Percentiles rank a stretch among this genome's conserved stretches.
Conservation (phyloP, 2,888 invertebrate species). For the Dasypogon diadema region DNA sequence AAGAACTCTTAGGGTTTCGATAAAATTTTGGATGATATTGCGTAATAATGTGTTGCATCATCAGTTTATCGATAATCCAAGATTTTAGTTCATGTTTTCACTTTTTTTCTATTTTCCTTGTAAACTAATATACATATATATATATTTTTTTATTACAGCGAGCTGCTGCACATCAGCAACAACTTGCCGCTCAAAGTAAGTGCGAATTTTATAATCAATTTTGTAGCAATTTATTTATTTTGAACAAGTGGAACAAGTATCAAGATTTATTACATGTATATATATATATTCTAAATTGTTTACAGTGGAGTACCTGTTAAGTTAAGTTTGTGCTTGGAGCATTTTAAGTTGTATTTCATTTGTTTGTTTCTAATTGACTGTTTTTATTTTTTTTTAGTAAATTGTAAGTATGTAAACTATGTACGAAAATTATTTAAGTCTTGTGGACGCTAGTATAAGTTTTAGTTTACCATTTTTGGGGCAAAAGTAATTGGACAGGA, state of each 20-base stretch:
- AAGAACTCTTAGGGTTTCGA: background rate
- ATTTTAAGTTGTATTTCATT: too few species aligned
- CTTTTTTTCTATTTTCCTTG: slow-evolving; percentile 6
- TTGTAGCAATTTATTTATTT: slow-evolving; percentile 13
- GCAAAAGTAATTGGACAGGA: too few species aligned
- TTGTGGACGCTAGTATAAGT: too few species aligned
- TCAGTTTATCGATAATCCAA: background rate
- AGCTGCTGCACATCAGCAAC: slow-evolving; percentile 76
- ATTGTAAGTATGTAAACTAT: too few species aligned
- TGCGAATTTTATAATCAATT: slow-evolving; percentile 57
- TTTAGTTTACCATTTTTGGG: too few species aligned
- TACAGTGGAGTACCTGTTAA: too few species aligned
- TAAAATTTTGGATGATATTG: background rate
- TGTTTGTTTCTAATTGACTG: too few species aligned
- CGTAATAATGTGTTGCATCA: background rate
- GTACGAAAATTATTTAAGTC: too few species aligned
- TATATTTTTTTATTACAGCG: slow-evolving; percentile 73
- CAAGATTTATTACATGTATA: slow-evolving; percentile 53
- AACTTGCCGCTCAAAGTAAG: slow-evolving; percentile 71
- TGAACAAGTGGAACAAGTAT: slow-evolving; percentile 60
- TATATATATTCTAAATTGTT: too few species aligned
- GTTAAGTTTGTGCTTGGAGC: too few species aligned
- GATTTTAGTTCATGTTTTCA: background rate
- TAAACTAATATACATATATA: slow-evolving; percentile 54
- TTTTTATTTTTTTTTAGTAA: too few species aligned